Evolutionary conservation across 2,888 invertebrate species (phyloP), one percentile per base, ranked within the genome.

Genomic region (Agonum fuliginosum): DNA sequence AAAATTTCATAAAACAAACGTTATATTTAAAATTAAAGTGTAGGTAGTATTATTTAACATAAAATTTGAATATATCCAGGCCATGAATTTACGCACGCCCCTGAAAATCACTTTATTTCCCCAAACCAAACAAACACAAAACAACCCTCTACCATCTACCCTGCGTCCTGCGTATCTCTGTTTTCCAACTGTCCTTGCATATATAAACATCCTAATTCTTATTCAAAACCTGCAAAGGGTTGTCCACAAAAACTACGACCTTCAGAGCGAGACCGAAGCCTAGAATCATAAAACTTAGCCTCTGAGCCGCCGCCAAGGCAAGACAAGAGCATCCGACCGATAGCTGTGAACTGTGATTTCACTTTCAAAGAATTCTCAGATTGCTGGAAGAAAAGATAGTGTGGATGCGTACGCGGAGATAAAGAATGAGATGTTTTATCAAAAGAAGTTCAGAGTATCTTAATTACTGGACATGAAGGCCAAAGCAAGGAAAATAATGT

Each of bases 191-290:
- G 72, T 58, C 41, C 65, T 65, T 74, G 74, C 74, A 74, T 74
- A 62, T 17, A 62, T 62, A 74, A 46, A 27, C 46, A 74, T 5
- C 17, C 43, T n/a, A n/a, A n/a, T n/a, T n/a, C n/a, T 30, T 30
- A 30, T 30, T 30, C 30, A 30, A 8, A 30, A 30, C 8, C 30
- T 30, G 3, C 20, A 43, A 74, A 65, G 65, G 74, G 74, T 62
- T 74, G 58, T 22, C 14, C 43, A 46, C 27, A 62, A 74, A 74
- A 74, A 74, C 27, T 17, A 14, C 46, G 62, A 17, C 65, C 74
- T 74, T 62, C 43, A 24, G 30, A 74, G 43, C 14, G 27, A 34
- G 30, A 22, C 37, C 73, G 14, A 17, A 20, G 20, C 19, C 48
- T 17, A 30, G 20, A 65, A 69, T 46, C 62, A 37, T 41, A 27